Evolutionary conservation across 64 coral and sea anemone species (phyloP).

Genomic region (Actinia equina): DNA sequence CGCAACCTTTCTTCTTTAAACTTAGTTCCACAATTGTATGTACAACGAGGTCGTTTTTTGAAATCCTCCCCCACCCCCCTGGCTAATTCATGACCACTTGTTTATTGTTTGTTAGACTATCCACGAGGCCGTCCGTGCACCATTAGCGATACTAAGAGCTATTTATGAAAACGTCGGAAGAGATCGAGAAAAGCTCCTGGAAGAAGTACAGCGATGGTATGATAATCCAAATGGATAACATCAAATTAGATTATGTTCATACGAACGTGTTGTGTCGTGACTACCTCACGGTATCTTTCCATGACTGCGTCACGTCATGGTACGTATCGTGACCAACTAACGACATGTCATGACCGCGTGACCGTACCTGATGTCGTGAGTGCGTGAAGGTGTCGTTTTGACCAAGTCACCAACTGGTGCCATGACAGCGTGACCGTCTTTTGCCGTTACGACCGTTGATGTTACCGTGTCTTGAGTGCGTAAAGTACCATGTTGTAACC

Average conservation of each 20-base stretch:
- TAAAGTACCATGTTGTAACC: too few relatives aligned
- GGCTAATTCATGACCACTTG: not conserved
- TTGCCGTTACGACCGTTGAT: too few relatives aligned
- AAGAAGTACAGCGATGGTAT: conserved; percentile 90
- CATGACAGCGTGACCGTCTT: too few relatives aligned
- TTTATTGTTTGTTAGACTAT: conserved; percentile 64
- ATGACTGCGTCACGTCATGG: too few relatives aligned
- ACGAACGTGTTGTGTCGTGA: not conserved
- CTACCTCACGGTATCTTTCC: too few relatives aligned
- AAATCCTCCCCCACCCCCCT: not conserved
- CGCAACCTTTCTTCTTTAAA: too few relatives aligned
- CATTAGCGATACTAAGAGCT: conserved; percentile 69
- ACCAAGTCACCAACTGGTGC: too few relatives aligned
- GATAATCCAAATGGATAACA: not conserved
- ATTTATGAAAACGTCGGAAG: conserved; percentile 73
- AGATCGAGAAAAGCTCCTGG: conserved; percentile 60
- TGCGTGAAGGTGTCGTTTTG: too few relatives aligned
- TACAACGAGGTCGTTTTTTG: too few relatives aligned
- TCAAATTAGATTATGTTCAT: not conserved
- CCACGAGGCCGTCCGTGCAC: conserved; percentile 84
- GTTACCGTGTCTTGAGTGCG: too few relatives aligned
- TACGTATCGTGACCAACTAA: not conserved
- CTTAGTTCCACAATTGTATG: too few relatives aligned
- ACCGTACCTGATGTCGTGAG: not conserved
- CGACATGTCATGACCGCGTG: not conserved